phyloP scores from a whole-genome alignment of 1,140 invertebrate species.

The Habropoda laboriosa region DNA sequence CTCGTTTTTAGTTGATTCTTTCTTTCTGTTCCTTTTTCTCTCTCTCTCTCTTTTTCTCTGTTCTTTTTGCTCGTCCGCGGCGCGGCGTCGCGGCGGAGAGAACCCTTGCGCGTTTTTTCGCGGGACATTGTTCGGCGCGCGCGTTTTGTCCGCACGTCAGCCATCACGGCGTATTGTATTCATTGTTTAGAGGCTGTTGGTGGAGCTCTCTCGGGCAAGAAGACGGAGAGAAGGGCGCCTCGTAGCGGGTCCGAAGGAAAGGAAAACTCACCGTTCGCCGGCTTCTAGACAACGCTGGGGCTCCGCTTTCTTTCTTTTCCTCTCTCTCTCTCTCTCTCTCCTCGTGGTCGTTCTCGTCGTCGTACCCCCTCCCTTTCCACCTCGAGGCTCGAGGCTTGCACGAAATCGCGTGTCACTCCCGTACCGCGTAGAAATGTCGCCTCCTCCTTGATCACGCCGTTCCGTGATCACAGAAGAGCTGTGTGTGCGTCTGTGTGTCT shows the following conservation, averaged over 20 bases:
- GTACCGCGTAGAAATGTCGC: conserved; percentile 47
- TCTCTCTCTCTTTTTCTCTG: background rate
- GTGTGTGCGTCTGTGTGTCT: no score
- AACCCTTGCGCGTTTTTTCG: conserved; percentile 47
- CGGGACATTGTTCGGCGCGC: conserved; percentile 57
- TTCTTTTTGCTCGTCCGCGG: background rate
- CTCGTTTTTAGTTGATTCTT: background rate
- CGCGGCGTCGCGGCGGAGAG: conserved; percentile 2
- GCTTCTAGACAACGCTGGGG: conserved; percentile 13
- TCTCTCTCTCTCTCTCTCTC: background rate
- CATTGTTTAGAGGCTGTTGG: conserved; percentile 61
- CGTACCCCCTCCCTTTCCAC: background rate
- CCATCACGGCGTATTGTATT: conserved; percentile 59
- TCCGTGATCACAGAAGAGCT: conserved; percentile 46
- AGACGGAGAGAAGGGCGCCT: conserved; percentile 32
- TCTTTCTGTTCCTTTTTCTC: background rate
- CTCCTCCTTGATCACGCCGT: conserved; percentile 36
- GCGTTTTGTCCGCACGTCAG: conserved; percentile 60
- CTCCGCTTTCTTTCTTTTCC: conserved; percentile 24
- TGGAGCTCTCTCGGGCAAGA: conserved; percentile 17
- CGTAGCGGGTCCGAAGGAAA: conserved; percentile 25
- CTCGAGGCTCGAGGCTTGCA: background rate
- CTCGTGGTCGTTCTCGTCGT: no score
- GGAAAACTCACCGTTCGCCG: conserved; percentile 28
- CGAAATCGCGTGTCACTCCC: conserved; percentile 45